Percentiles rank a stretch among this genome's conserved stretches.
Evolutionary conservation across 1,140 invertebrate genomes (phyloP).

Genomic region (Piezodorus guildinii): DNA sequence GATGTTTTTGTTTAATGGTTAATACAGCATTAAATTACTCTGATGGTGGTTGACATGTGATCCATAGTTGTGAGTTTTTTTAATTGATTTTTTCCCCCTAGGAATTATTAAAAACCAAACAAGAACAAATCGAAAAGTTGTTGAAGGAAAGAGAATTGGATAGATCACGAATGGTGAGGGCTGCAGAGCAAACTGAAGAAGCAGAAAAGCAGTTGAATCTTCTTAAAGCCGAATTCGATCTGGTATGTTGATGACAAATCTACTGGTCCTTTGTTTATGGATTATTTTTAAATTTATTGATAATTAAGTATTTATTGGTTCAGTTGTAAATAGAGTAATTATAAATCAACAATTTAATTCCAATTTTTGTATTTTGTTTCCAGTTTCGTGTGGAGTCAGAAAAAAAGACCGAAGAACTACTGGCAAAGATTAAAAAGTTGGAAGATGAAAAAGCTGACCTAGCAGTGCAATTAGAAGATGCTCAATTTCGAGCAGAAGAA

Average conservation of each 20-base stretch:
- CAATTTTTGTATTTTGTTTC: constrained; percentile 21
- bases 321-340: not conserved
- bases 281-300: constrained; percentile 15
- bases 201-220: constrained; percentile 41
- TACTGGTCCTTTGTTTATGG: no score
- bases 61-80: no score
- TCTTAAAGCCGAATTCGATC: constrained; percentile 40
- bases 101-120: constrained; percentile 65
- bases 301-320: not conserved
- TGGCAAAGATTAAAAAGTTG: constrained; percentile 39
- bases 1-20: no score
- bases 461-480: constrained; percentile 66
- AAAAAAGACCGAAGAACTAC: constrained; percentile 32
- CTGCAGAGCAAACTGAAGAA: constrained; percentile 56
- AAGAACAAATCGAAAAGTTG: constrained; percentile 80
- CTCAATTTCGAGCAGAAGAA: constrained; percentile 85
- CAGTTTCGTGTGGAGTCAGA: constrained; percentile 46
- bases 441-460: constrained; percentile 55
- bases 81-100: not conserved
- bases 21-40: no score
- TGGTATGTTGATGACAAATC: constrained; percentile 20
- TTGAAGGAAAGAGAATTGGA: constrained; percentile 82
- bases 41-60: no score
- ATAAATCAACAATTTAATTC: not conserved
- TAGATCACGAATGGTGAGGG: constrained; percentile 62